Evolutionary conservation across 1,140 invertebrate species (phyloP).

Genomic region (Drosophila tsacasi): DNA sequence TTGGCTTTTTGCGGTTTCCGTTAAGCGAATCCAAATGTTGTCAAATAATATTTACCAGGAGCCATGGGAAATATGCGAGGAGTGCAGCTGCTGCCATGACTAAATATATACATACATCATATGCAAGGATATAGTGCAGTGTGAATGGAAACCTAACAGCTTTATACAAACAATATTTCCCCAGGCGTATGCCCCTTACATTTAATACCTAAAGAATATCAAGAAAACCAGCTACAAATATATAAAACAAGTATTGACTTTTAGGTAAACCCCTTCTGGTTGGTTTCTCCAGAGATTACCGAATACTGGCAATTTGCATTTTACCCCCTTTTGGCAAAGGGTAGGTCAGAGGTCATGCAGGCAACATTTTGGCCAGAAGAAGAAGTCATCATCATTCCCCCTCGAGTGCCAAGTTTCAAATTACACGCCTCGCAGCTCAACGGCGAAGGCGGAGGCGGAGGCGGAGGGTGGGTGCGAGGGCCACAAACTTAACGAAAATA

Average conservation of each 20-base stretch:
- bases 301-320: conserved; percentile 23
- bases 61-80: conserved; percentile 18
- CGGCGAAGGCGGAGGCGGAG: not conserved
- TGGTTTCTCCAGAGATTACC: not conserved
- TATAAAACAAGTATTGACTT: not conserved
- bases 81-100: not conserved
- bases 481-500: conserved; percentile 53
- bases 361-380: conserved; percentile 3
- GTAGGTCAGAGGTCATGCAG: conserved; percentile 10
- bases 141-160: too few relatives aligned
- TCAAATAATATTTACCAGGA: conserved; percentile 78
- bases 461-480: conserved; percentile 5
- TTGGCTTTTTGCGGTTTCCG: conserved; percentile 62
- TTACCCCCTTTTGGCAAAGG: not conserved
- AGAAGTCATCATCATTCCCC: not conserved
- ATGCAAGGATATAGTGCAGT: not conserved
- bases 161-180: not conserved
- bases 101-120: not conserved
- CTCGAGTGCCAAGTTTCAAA: conserved; percentile 75
- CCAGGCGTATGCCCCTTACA: too few relatives aligned
- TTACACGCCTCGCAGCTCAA: conserved; percentile 66
- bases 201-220: not conserved
- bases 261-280: not conserved
- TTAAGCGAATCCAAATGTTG: conserved; percentile 63
- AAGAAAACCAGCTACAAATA: not conserved